A percentile compares a stretch with the other conserved stretches of the same genome.
phyloP scores from a whole-genome alignment of 2,113 vertebrate species.

The Labeo rohita region DNA sequence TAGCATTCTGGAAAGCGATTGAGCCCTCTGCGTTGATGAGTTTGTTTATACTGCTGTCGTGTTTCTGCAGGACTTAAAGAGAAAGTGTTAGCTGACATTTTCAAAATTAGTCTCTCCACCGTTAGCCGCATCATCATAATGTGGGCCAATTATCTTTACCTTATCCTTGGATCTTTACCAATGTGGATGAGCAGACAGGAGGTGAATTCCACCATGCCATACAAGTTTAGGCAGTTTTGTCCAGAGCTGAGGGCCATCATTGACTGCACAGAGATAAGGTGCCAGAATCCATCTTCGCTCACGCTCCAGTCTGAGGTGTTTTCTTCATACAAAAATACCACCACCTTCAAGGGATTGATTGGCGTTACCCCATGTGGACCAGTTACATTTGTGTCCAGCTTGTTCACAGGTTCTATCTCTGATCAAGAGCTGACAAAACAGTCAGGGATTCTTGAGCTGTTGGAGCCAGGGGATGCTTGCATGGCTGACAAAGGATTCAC shows the following conservation, averaged over 20 bases:
- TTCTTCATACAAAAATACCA: too few species aligned
- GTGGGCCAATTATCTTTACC: neutral
- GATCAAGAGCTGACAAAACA: neutral
- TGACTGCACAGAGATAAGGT: neutral
- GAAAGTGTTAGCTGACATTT: slow-evolving; percentile 5
- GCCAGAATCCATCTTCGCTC: neutral
- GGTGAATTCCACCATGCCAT: neutral
- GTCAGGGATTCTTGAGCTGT: neutral
- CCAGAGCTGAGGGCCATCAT: neutral
- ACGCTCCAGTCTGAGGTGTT: neutral
- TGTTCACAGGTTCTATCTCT: slow-evolving; percentile 24
- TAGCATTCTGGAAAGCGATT: neutral
- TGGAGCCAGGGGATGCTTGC: neutral
- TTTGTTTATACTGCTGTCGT: neutral
- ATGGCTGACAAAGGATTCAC: slow-evolving; percentile 40
- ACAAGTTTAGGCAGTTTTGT: neutral
- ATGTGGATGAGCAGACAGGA: neutral
- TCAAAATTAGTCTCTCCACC: neutral
- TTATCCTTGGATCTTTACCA: neutral
- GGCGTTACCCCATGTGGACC: neutral
- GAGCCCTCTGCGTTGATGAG: neutral
- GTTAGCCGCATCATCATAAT: neutral
- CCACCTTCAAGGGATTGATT: neutral
- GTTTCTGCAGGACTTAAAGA: neutral
- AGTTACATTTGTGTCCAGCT: slow-evolving; percentile 14